Evolutionary conservation across 2,888 invertebrate genomes (phyloP), one percentile per base, ranked within the genome.

Genomic region (Acrobasis consociella): DNA sequence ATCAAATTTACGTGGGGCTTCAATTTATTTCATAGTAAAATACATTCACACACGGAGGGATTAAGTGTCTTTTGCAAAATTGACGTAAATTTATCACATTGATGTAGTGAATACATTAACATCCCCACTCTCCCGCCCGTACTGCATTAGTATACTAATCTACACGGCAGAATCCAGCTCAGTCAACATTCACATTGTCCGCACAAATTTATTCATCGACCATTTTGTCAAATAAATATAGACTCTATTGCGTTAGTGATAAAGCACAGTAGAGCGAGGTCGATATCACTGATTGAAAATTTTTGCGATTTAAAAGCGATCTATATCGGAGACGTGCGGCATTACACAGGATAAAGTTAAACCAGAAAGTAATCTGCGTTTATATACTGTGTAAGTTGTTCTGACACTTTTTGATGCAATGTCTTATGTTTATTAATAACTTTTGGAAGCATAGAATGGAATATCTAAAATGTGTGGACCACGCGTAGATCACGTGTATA

Each of bases 81-180:
- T 65, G 63, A 64, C 62, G 62, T 66, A 65, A 65, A 68, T 76
- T 69, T 63, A 69, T 74, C 68, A 75, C 69, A 72, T 75, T 70
- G 70, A 72, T 69, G 66, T 58, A 17, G 49, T 50, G 60, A 69
- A 65, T 62, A 65, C 71, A 72, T 73, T 70, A 68, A 67, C 71
- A 65, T 64, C 46, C 38, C 17, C 46, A 59, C 68, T 66, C 67
- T 65, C 17, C 60, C 65, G 62, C 64, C 65, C 65, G 53, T 49
- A 50, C 63, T 63, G 63, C 66, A 60, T 64, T 67, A 62, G 60
- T 53, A 56, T 22, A 69, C 64, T 70, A 65, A 74, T 66, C 65
- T 68, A 58, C 61, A 66, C 64, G 62, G 69, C 46, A 49, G 46
- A 37, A 62, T 55, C 38, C 8, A 49, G 55, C 62, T 55, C 65